phyloP scores from a whole-genome alignment of 2,113 vertebrate genomes.

The Pangasianodon hypophthalmus region DNA sequence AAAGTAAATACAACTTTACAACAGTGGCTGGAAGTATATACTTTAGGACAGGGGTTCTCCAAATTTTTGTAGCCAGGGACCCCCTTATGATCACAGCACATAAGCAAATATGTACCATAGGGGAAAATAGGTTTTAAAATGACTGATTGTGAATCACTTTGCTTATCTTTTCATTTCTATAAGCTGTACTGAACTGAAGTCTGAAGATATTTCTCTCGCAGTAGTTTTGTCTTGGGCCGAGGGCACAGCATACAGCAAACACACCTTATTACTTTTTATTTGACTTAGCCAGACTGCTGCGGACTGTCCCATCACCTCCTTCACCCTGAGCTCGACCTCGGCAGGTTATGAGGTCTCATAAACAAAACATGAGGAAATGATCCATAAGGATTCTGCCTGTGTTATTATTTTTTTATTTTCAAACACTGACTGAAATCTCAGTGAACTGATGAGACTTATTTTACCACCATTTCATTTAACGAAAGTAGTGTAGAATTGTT shows the following conservation, averaged over 20 bases:
- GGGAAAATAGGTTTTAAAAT: background rate
- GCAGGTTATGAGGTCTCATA: slow-evolving; percentile 5
- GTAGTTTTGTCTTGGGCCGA: background rate
- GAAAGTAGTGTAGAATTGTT: background rate
- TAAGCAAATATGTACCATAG: too few species aligned
- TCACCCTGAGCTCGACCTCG: background rate
- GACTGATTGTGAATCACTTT: background rate
- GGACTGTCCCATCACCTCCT: too few species aligned
- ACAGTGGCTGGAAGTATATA: too few species aligned
- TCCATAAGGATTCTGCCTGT: background rate
- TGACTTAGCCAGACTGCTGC: background rate
- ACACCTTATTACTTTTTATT: background rate
- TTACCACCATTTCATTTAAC: background rate
- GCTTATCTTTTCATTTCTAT: background rate
- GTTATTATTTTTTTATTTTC: background rate
- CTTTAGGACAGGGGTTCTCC: too few species aligned
- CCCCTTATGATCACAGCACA: too few species aligned
- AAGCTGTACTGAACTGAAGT: background rate
- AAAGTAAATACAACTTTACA: too few species aligned
- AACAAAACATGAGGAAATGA: slow-evolving; percentile 5
- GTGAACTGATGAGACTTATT: background rate
- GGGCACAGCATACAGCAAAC: background rate
- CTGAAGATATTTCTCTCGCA: background rate
- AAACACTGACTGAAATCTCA: background rate
- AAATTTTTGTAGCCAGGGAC: too few species aligned